phyloP scores from a whole-genome alignment of 2,888 invertebrate species.

The Theretra japonica region DNA sequence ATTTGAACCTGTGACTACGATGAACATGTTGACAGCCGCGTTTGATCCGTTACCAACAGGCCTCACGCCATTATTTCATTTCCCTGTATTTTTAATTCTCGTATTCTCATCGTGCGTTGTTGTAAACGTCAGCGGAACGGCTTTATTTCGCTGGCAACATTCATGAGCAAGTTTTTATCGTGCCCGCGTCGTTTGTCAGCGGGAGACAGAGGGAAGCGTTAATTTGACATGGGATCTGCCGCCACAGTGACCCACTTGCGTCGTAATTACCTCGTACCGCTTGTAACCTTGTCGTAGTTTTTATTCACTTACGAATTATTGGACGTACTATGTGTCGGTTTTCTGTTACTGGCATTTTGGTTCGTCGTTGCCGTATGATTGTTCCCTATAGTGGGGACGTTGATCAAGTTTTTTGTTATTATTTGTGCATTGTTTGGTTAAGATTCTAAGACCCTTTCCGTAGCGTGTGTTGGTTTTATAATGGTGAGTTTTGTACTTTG shows the following conservation, averaged over 20 bases:
- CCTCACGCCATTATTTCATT: constrained; percentile 20
- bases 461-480: too few relatives aligned
- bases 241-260: constrained; percentile 72
- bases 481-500: too few relatives aligned
- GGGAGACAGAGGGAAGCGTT: constrained; percentile 76
- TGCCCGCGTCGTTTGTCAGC: constrained; percentile 76
- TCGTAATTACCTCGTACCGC: constrained; percentile 60
- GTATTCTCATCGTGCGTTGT: constrained; percentile 21
- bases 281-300: constrained; percentile 55
- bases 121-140: constrained; percentile 22
- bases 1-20: too few relatives aligned
- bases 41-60: too few relatives aligned
- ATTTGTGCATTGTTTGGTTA: too few relatives aligned
- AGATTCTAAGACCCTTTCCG: too few relatives aligned
- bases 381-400: too few relatives aligned
- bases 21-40: too few relatives aligned
- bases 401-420: too few relatives aligned
- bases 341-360: background rate
- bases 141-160: constrained; percentile 26
- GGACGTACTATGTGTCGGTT: constrained; percentile 34
- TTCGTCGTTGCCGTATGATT: too few relatives aligned
- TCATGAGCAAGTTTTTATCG: constrained; percentile 58
- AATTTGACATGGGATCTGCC: constrained; percentile 81
- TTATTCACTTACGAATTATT: constrained; percentile 15
- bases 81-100: constrained; percentile 12